These are phyloP conservation scores for Bostrychus sinensis DNA, from an alignment of 2,113 vertebrate species.

Conservation along the genomic window DNA sequence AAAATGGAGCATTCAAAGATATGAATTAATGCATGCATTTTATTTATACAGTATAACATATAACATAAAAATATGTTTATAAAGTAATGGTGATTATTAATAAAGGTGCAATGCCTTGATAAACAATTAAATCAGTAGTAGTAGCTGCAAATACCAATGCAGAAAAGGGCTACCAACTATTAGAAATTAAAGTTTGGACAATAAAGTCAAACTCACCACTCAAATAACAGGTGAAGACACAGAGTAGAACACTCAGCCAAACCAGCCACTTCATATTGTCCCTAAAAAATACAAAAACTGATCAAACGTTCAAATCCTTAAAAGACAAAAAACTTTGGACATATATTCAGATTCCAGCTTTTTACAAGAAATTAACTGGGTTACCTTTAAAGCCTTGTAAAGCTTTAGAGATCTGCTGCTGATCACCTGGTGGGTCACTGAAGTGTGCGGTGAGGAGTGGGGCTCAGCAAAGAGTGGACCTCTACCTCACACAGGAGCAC, in stretches of 20 bases:
- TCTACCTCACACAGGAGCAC: background rate
- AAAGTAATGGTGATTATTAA: background rate
- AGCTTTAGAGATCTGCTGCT: slow-evolving; percentile 30
- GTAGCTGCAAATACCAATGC: background rate
- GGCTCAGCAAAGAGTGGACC: slow-evolving; percentile 16
- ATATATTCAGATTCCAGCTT: background rate
- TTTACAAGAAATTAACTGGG: background rate
- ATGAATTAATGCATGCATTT: too few species aligned
- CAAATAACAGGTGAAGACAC: slow-evolving; percentile 52
- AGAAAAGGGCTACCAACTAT: background rate
- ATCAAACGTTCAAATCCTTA: rapidly evolving
- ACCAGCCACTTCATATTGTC: slow-evolving; percentile 73
- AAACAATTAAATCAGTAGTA: background rate
- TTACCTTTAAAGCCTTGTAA: slow-evolving; percentile 48
- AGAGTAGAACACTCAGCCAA: slow-evolving; percentile 59
- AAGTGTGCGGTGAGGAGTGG: slow-evolving; percentile 39
- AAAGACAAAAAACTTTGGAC: background rate
- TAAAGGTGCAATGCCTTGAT: background rate
- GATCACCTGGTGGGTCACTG: slow-evolving; percentile 37
- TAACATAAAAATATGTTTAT: background rate
- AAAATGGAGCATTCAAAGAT: too few species aligned
- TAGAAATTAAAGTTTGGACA: too few species aligned
- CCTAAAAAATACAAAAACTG: background rate
- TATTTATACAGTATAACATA: background rate
- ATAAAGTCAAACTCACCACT: slow-evolving; percentile 62